Evolutionary conservation across 1,140 invertebrate genomes (phyloP), one percentile per base, ranked within the genome.

Genomic region (Drosophila bocki): DNA sequence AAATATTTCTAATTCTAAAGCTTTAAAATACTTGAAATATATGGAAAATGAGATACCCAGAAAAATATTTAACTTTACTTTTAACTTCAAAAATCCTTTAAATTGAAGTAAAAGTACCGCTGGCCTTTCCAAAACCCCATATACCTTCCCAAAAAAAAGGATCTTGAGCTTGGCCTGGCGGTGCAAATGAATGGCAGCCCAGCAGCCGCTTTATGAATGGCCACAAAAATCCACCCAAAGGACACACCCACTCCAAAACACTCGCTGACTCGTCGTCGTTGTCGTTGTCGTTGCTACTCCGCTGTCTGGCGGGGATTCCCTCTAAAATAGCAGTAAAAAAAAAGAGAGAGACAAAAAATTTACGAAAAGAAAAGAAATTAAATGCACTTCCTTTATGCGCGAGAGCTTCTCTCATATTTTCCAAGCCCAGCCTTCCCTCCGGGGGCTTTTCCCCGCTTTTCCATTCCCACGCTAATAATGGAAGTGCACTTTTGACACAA

Each of bases 401-500:
- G 53, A 63, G 47, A 61, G 56, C 71, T 72, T 19, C 22, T 26
- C 82, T 81, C 76, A 83, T 79, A 83, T 83, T 82, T 82, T 74
- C 57, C 60, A 37, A 22, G 26, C 26, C 71, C 61, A 48, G 32
- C 39, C 56, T 42, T 32, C 50, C 47, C 32, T n/a, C 26, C 7
- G 11, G 35, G 32, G 8, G 11, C 7, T 37, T 17, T 17, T 11
- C 32, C 33, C 8, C 12, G 8, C 8, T 9, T 19, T 0, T n/a
- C 19, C 19, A 32, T 12, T 32, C 17, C 17, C 17, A 84, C 78
- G 85, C 85, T 88, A 90, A 88, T 88, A 88, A 88, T 90, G 81
- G 67, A 90, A 88, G 84, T 88, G 85, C 85, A 88, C 85, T 88
- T 90, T 87, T 88, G 80, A 88, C 81, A 90, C 81, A 90, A 88